These are phyloP conservation scores for Eupeodes latifasciatus DNA, from an alignment of 2,888 invertebrate genomes.

Conservation along the genomic window DNA sequence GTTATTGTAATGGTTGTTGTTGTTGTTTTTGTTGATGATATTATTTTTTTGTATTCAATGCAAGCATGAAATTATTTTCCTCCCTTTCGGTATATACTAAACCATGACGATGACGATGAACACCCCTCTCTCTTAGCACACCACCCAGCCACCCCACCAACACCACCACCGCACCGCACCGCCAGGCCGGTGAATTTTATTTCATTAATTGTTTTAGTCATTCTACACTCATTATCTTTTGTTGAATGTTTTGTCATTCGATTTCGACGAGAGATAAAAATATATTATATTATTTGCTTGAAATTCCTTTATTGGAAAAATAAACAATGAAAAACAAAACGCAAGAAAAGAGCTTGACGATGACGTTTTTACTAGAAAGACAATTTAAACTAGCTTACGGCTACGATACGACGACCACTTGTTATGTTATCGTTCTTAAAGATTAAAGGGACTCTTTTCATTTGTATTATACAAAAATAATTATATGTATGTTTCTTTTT, in stretches of 20 bases:
- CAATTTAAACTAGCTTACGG: too few species aligned
- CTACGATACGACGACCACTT: too few species aligned
- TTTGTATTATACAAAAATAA: too few species aligned
- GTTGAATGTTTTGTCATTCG: conserved; percentile 29
- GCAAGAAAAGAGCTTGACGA: not conserved
- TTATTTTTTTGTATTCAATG: conserved; percentile 3
- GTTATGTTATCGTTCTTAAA: too few species aligned
- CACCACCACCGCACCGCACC: too few species aligned
- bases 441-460: too few species aligned
- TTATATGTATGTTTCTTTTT: too few species aligned
- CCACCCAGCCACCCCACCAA: too few species aligned
- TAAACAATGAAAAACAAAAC: not conserved
- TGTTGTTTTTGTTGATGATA: conserved; percentile 16
- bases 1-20: conserved; percentile 15
- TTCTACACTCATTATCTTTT: conserved; percentile 13
- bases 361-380: not conserved
- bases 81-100: conserved; percentile 7
- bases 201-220: conserved; percentile 28
- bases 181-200: not conserved
- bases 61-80: conserved; percentile 23
- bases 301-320: not conserved
- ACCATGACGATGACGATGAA: conserved; percentile 9
- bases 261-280: conserved; percentile 3
- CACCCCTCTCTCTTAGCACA: not conserved
- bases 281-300: not conserved